Evolutionary conservation across 2,888 invertebrate species (phyloP).

Genomic region (Leptopilina drosophilae): DNA sequence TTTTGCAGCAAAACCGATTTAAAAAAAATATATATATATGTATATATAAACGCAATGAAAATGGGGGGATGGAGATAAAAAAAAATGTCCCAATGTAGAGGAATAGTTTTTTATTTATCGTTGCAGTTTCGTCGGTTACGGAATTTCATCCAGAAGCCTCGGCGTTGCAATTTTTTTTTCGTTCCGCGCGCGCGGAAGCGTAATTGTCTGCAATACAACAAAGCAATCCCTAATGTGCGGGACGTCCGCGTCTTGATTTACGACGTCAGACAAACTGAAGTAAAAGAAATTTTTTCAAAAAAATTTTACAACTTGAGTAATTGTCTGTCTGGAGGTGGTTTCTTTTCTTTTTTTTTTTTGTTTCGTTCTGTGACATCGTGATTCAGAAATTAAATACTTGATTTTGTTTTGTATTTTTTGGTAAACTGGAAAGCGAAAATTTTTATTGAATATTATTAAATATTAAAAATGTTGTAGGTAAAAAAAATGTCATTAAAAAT

Average conservation of each 20-base stretch:
- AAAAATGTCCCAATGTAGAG: constrained; percentile 23
- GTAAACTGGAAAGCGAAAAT: too few species aligned
- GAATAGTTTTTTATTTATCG: constrained; percentile 41
- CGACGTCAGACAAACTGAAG: neutral
- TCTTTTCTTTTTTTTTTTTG: neutral
- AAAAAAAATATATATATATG: too few species aligned
- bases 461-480: too few species aligned
- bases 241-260: constrained; percentile 37
- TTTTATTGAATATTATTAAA: too few species aligned
- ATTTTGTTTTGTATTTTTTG: too few species aligned
- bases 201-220: constrained; percentile 38
- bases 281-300: constrained; percentile 31
- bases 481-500: too few species aligned
- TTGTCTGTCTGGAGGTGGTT: neutral
- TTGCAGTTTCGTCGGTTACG: constrained; percentile 24
- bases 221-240: constrained; percentile 37
- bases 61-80: neutral
- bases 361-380: too few species aligned
- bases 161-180: constrained; percentile 30
- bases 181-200: constrained; percentile 26
- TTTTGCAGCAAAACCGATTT: too few species aligned
- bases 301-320: constrained; percentile 40
- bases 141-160: constrained; percentile 33
- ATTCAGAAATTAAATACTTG: too few species aligned
- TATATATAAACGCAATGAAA: constrained; percentile 43